phyloP scores from a whole-genome alignment of 37 sponge, comb jelly and placozoan genomes.

The Ianthella basta region DNA sequence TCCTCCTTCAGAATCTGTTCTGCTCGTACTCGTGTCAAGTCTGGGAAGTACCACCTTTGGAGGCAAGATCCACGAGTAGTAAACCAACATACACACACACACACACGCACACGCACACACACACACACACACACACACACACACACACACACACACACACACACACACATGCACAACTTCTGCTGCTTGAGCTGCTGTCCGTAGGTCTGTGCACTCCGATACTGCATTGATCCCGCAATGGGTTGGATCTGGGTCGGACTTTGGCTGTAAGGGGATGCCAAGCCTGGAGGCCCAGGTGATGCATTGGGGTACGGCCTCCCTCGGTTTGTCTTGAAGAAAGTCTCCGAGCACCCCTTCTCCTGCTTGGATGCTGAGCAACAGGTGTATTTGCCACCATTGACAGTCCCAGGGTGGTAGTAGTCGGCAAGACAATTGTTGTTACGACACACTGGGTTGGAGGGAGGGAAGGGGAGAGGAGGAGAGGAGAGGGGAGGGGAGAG shows the following conservation, averaged over 20 bases:
- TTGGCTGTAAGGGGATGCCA: not conserved
- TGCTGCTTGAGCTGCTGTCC: too few species aligned
- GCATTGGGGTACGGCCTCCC: too few species aligned
- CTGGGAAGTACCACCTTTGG: constrained; percentile 86
- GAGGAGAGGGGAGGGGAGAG: constrained; percentile 15
- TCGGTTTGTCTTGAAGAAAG: constrained; percentile 24
- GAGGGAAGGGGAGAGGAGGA: not conserved
- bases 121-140: too few species aligned
- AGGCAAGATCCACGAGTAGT: too few species aligned
- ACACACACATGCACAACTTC: too few species aligned
- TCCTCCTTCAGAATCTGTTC: constrained; percentile 82
- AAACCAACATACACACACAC: too few species aligned
- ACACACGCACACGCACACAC: too few species aligned
- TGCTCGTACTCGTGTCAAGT: constrained; percentile 76
- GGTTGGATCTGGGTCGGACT: not conserved
- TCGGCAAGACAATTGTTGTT: constrained; percentile 24
- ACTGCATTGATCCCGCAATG: not conserved
- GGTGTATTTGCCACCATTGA: constrained; percentile 70
- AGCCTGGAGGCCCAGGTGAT: too few species aligned
- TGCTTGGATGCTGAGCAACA: constrained; percentile 77
- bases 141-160: too few species aligned
- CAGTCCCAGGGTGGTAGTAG: constrained; percentile 73
- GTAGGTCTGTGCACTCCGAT: constrained; percentile 1
- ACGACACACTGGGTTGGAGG: not conserved
- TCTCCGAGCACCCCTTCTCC: constrained; percentile 61